phyloP scores from a whole-genome alignment of 2,113 vertebrate genomes.

The Zosterops borbonicus region DNA sequence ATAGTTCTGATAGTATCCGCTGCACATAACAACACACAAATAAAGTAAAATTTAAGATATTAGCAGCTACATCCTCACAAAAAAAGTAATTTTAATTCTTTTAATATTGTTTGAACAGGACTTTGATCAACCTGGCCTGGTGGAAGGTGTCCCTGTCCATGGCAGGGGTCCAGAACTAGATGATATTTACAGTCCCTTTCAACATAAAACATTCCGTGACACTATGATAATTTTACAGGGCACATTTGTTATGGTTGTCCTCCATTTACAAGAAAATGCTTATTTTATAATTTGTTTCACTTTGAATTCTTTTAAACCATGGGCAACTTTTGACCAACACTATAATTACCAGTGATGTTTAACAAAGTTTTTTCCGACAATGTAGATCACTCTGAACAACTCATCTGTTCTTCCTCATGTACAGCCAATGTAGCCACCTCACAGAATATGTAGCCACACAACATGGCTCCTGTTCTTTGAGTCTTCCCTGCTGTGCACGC shows the following conservation, averaged over 20 bases:
- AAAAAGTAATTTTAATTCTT: neutral
- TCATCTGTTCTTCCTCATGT: neutral
- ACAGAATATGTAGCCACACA: neutral
- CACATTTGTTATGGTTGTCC: neutral
- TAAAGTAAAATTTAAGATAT: neutral
- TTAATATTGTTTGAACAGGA: neutral
- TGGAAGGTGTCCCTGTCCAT: neutral
- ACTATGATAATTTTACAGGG: neutral
- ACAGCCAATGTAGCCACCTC: no score
- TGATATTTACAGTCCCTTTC: neutral
- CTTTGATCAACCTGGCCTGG: neutral
- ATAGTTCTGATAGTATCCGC: neutral
- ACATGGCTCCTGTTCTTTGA: neutral
- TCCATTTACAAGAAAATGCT: neutral
- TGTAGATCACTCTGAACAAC: neutral
- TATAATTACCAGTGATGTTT: neutral
- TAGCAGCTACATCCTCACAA: neutral
- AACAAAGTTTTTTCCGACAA: fast-evolving
- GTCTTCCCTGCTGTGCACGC: neutral
- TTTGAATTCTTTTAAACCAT: neutral
- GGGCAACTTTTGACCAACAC: neutral
- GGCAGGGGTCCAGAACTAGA: neutral
- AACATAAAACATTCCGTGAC: neutral
- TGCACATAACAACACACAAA: neutral
- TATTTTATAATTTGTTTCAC: neutral